Conservation (phyloP, 2,888 invertebrate species). For the Acronicta alni region DNA sequence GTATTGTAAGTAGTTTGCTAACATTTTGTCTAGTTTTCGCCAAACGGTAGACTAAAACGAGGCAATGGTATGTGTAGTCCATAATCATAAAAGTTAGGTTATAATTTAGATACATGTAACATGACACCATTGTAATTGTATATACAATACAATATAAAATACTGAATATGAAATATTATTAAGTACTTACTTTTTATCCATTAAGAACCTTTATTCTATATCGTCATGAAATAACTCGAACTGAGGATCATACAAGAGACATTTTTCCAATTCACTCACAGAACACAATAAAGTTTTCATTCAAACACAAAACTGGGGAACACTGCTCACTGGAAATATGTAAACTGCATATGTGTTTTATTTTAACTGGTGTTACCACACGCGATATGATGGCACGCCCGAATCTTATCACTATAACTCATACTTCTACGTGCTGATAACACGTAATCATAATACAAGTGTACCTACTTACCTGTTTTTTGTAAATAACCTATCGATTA, state of each 20-base stretch:
- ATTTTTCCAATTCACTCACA: conserved; percentile 14
- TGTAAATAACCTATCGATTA: conserved; percentile 32
- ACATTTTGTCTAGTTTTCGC: conserved; percentile 14
- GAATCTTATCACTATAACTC: conserved; percentile 53
- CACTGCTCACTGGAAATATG: conserved; percentile 16
- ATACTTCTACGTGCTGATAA: conserved; percentile 45
- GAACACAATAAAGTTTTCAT: background rate
- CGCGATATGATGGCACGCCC: conserved; percentile 43
- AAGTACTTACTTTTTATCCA: conserved; percentile 57
- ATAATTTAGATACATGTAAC: background rate
- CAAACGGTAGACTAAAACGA: background rate
- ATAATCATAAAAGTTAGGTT: conserved; percentile 9
- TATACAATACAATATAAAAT: background rate
- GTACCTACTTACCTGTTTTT: conserved; percentile 18
- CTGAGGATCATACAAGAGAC: background rate
- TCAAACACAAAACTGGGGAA: background rate
- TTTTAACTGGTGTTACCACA: conserved; percentile 30
- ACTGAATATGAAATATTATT: background rate
- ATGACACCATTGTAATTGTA: no score
- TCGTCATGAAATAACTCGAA: conserved; percentile 1
- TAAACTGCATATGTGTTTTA: conserved; percentile 17
- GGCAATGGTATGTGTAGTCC: background rate
- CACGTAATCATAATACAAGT: conserved; percentile 3
- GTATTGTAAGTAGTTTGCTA: conserved; percentile 32
- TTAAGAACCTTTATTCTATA: conserved; percentile 12